These are phyloP conservation scores for Garra rufa DNA, from an alignment of 2,113 vertebrate species.

Conservation along the genomic window DNA sequence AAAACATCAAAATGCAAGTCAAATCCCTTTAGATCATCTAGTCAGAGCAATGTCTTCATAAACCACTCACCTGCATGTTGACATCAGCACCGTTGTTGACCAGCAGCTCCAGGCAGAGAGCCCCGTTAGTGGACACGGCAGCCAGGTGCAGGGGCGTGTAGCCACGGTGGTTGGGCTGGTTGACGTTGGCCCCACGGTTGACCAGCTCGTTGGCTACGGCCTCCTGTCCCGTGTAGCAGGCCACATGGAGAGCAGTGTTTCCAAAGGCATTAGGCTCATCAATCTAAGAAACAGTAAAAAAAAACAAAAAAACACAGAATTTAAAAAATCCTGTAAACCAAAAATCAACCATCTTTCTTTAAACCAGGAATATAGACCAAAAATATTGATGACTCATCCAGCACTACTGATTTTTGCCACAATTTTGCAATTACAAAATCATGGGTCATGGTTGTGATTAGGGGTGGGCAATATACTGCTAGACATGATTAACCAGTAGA, in stretches of 20 bases:
- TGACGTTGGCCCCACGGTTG: constrained; percentile 92
- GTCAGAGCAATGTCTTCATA: background rate
- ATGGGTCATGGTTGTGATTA: background rate
- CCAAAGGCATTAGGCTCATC: constrained; percentile 91
- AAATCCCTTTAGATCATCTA: background rate
- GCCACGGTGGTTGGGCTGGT: constrained; percentile 90
- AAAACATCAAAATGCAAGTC: background rate
- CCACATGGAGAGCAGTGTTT: constrained; percentile 95
- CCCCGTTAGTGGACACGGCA: constrained; percentile 93
- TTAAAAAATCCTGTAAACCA: background rate
- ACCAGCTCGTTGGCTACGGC: constrained; percentile 92
- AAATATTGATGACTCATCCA: background rate
- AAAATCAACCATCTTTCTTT: background rate
- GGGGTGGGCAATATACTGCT: too few species aligned
- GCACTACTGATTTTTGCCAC: background rate
- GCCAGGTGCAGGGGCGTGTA: constrained; percentile 94
- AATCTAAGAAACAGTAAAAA: constrained; percentile 77
- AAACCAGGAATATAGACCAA: background rate
- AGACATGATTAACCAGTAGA: too few species aligned
- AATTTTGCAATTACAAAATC: background rate
- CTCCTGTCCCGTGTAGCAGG: constrained; percentile 94
- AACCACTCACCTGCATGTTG: constrained; percentile 84
- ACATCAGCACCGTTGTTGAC: constrained; percentile 96
- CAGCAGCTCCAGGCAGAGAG: constrained; percentile 91
- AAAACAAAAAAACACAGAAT: rapidly evolving